Percentiles rank a stretch among this genome's conserved stretches.
Evolutionary conservation across 2,888 invertebrate species (phyloP).

Genomic region (Volucella inflata): DNA sequence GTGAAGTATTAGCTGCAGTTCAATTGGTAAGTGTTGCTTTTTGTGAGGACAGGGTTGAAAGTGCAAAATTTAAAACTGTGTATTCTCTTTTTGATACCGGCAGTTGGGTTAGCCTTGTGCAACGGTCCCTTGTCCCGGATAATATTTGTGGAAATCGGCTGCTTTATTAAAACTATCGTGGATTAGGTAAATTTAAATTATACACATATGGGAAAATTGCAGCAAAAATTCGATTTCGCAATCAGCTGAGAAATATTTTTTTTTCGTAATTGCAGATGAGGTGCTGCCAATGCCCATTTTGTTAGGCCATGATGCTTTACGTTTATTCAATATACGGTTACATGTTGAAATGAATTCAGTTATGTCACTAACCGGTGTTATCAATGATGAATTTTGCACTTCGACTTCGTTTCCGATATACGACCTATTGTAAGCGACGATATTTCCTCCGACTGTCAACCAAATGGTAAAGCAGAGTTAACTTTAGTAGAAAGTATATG

Average conservation of each 20-base stretch:
- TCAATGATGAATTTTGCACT: constrained; percentile 10
- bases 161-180: not conserved
- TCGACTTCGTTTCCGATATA: constrained; percentile 1
- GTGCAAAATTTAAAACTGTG: too few species aligned
- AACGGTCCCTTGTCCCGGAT: not conserved
- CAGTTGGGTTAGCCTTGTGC: too few species aligned
- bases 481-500: not conserved
- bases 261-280: constrained; percentile 13
- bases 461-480: not conserved
- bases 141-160: too few species aligned
- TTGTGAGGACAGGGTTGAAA: too few species aligned
- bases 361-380: not conserved
- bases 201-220: not conserved
- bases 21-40: too few species aligned
- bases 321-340: not conserved
- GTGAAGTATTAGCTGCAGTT: too few species aligned
- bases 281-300: not conserved
- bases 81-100: too few species aligned
- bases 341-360: not conserved
- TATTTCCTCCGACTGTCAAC: constrained; percentile 19
- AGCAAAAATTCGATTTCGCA: not conserved
- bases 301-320: not conserved
- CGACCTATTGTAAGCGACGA: constrained; percentile 22
- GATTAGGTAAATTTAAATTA: not conserved
- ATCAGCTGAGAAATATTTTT: not conserved